Conservation (phyloP, 2,797 vertebrate genomes). For the Bucorvus abyssinicus region DNA sequence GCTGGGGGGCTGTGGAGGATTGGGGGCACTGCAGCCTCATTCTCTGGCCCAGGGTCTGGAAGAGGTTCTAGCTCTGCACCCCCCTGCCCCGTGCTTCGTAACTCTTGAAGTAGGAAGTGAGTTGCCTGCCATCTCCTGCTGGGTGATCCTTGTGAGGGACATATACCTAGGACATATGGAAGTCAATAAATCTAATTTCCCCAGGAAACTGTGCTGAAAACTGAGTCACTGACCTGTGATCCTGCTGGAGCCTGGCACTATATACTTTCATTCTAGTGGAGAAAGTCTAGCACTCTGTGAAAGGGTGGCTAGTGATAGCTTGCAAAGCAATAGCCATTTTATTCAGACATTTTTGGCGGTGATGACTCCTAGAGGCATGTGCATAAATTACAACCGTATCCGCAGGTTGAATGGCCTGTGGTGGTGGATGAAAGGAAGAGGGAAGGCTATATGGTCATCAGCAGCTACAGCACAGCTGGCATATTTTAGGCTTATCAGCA, state of each 20-base stretch:
- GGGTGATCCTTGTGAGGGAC: not conserved
- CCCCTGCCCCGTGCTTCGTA: not conserved
- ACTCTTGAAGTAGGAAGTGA: not conserved
- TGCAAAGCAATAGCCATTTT: not conserved
- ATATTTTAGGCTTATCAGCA: not conserved
- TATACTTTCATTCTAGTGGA: not conserved
- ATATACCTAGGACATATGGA: rapidly evolving
- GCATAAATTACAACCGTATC: rapidly evolving
- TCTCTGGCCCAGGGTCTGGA: not conserved
- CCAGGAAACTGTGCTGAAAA: not conserved
- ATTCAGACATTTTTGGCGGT: not conserved
- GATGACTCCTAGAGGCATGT: not conserved
- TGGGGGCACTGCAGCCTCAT: rapidly evolving
- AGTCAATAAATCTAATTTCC: not conserved
- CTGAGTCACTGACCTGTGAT: not conserved
- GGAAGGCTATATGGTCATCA: not conserved
- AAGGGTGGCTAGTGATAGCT: rapidly evolving
- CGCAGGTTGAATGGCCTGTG: not conserved
- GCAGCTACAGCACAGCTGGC: not conserved
- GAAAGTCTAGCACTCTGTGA: not conserved
- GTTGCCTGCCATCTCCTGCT: not conserved
- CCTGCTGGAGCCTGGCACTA: not conserved
- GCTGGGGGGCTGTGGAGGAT: rapidly evolving
- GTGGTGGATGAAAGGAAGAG: not conserved
- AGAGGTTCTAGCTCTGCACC: not conserved